phyloP scores from a whole-genome alignment of 2,888 invertebrate species.

The Mimumesa dahlbomi region DNA sequence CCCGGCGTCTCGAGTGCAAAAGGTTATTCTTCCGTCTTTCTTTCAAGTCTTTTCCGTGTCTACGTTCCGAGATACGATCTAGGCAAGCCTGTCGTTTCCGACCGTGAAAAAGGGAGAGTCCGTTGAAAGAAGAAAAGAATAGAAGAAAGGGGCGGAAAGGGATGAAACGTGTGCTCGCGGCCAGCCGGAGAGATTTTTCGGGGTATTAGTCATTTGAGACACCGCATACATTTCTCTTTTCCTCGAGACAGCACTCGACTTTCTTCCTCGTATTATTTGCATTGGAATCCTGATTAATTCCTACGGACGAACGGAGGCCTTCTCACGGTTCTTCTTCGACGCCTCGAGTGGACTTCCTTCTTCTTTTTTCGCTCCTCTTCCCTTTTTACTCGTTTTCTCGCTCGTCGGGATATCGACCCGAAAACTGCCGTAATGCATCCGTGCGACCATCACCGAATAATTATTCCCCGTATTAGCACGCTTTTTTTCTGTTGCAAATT shows the following conservation, averaged over 20 bases:
- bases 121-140: no score
- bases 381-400: not conserved
- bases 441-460: no score
- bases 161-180: not conserved
- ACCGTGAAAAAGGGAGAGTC: no score
- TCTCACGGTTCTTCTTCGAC: constrained; percentile 22
- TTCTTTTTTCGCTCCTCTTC: constrained; percentile 2
- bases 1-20: no score
- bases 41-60: constrained; percentile 1
- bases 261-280: constrained; percentile 54
- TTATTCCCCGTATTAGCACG: no score
- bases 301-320: constrained; percentile 18
- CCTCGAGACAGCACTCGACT: constrained; percentile 15
- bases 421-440: no score
- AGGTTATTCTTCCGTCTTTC: no score
- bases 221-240: constrained; percentile 19
- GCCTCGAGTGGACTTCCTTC: not conserved
- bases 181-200: constrained; percentile 25
- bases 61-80: no score
- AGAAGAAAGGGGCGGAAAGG: not conserved
- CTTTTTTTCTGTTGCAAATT: no score
- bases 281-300: constrained; percentile 60
- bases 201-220: constrained; percentile 45
- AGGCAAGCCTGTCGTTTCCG: no score
- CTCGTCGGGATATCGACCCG: no score